phyloP scores from a whole-genome alignment of 2,797 vertebrate genomes.

The Semotilus atromaculatus region DNA sequence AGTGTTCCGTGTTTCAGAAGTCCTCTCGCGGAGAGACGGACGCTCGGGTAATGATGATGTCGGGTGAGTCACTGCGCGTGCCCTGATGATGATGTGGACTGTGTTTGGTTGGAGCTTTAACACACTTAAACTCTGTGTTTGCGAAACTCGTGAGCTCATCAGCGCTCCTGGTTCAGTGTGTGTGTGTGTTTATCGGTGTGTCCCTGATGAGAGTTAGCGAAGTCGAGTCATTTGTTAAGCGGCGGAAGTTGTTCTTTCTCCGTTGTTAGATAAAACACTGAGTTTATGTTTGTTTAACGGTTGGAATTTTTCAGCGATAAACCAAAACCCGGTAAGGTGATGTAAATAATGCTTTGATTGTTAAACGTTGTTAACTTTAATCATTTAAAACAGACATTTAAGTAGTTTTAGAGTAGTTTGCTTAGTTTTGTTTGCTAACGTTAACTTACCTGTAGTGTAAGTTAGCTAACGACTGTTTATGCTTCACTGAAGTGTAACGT shows the following conservation, averaged over 20 bases:
- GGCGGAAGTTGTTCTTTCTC: neutral
- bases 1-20: neutral
- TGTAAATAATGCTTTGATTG: neutral
- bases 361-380: neutral
- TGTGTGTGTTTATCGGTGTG: no score
- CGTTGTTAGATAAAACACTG: neutral
- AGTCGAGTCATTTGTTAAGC: neutral
- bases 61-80: slow-evolving; percentile 23
- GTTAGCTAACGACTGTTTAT: neutral
- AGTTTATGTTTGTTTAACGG: neutral
- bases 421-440: neutral
- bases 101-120: slow-evolving; percentile 11
- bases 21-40: neutral
- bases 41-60: neutral
- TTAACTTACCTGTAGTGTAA: neutral
- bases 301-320: neutral
- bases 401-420: neutral
- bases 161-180: neutral
- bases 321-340: neutral
- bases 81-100: slow-evolving; percentile 28
- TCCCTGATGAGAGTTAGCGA: no score
- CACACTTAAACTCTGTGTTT: slow-evolving; percentile 14
- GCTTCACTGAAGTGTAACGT: neutral
- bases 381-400: neutral
- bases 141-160: neutral